These are phyloP conservation scores for Sebastes schlegelii DNA, from an alignment of 2,113 vertebrate genomes.

Conservation along the genomic window DNA sequence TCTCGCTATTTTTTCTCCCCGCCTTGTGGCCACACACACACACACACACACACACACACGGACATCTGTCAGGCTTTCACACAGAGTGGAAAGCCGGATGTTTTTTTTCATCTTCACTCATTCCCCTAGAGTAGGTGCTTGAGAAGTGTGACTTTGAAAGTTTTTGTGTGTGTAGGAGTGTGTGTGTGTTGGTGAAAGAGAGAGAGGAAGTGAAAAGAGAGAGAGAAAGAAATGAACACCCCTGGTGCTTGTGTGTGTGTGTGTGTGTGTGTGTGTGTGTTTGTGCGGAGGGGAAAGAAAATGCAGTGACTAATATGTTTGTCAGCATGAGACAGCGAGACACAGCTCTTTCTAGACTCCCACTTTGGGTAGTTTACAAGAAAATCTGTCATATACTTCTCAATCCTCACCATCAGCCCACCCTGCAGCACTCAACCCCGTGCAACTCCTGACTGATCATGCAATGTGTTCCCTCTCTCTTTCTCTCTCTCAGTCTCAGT, in stretches of 20 bases:
- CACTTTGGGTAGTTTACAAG: slow-evolving; percentile 72
- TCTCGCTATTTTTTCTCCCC: slow-evolving; percentile 12
- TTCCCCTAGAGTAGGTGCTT: slow-evolving; percentile 72
- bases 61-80: slow-evolving; percentile 76
- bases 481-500: slow-evolving; percentile 40
- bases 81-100: slow-evolving; percentile 68
- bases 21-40: slow-evolving; percentile 47
- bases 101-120: slow-evolving; percentile 70
- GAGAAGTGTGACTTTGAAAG: slow-evolving; percentile 78
- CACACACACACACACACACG: slow-evolving; percentile 49
- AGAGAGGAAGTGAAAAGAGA: slow-evolving; percentile 28
- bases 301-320: slow-evolving; percentile 72
- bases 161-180: slow-evolving; percentile 62
- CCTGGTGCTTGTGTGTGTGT: slow-evolving; percentile 32
- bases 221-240: slow-evolving; percentile 28
- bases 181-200: slow-evolving; percentile 55
- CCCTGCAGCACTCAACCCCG: slow-evolving; percentile 71
- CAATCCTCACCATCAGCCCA: slow-evolving; percentile 62
- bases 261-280: slow-evolving; percentile 21
- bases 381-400: slow-evolving; percentile 73
- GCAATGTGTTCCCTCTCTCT: slow-evolving; percentile 66
- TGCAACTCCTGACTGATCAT: slow-evolving; percentile 74
- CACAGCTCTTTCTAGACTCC: slow-evolving; percentile 60
- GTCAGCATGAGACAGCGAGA: slow-evolving; percentile 67
- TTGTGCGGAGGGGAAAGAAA: neutral